Evolutionary conservation across 2,888 invertebrate species (phyloP).

Genomic region (Eilema caniola): DNA sequence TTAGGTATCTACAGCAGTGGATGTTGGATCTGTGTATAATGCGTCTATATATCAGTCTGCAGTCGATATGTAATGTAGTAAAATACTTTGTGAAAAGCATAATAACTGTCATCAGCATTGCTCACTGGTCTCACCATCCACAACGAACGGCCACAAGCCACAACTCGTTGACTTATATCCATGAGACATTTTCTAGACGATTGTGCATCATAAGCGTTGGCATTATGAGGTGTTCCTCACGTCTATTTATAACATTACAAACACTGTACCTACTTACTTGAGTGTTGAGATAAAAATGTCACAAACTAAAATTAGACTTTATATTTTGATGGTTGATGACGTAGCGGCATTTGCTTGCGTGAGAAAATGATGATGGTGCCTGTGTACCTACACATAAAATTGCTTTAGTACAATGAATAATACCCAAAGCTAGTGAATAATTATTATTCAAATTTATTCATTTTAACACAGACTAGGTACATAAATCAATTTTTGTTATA

Average conservation of each 20-base stretch:
- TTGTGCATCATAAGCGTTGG: conserved; percentile 34
- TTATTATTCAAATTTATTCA: too few relatives aligned
- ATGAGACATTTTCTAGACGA: conserved; percentile 13
- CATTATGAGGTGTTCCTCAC: conserved; percentile 29
- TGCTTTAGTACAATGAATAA: not conserved
- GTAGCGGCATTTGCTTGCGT: conserved; percentile 7
- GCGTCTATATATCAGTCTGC: not conserved
- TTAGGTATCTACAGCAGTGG: too few relatives aligned
- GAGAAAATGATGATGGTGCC: conserved; percentile 24
- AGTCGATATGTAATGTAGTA: not conserved
- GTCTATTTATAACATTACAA: conserved; percentile 38
- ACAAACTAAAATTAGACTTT: conserved; percentile 41
- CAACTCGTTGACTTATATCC: not conserved
- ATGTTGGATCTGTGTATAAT: too few relatives aligned
- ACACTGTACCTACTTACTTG: conserved; percentile 23
- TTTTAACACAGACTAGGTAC: too few relatives aligned
- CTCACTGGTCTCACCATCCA: not conserved
- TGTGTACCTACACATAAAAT: not conserved
- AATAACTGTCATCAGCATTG: not conserved
- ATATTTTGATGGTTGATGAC: conserved; percentile 45
- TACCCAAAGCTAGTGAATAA: not conserved
- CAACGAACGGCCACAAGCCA: not conserved
- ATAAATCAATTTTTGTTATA: too few relatives aligned
- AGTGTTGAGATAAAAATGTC: conserved; percentile 43
- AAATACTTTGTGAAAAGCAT: not conserved